A percentile compares a stretch with the other conserved stretches of the same genome.
These are phyloP conservation scores for Eudyptes chrysolophus DNA, from an alignment of 2,113 vertebrate genomes.

Conservation along the genomic window DNA sequence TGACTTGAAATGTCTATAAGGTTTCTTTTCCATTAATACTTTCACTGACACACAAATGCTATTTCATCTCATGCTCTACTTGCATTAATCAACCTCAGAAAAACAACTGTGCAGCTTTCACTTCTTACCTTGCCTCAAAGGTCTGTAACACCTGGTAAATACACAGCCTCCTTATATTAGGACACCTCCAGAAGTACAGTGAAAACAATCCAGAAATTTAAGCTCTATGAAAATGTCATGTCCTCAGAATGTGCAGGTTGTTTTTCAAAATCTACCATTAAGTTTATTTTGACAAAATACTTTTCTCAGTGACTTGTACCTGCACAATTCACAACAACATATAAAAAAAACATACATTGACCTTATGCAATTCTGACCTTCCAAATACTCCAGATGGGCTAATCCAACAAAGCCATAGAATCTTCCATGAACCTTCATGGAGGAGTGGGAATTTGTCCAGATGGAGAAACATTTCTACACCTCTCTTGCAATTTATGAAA, in stretches of 20 bases:
- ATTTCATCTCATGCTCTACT: neutral
- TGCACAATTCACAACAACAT: neutral
- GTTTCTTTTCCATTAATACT: neutral
- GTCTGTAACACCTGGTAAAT: neutral
- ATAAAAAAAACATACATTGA: neutral
- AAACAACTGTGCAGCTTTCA: neutral
- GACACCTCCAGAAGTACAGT: neutral
- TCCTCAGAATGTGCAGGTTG: neutral
- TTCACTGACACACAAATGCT: neutral
- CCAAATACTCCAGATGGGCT: neutral
- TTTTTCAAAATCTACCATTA: neutral
- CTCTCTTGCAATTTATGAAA: neutral
- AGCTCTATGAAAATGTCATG: rapidly evolving
- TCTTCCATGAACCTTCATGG: neutral
- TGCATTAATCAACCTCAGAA: neutral
- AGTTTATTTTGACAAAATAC: neutral
- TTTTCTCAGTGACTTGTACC: neutral
- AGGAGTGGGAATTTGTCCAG: neutral
- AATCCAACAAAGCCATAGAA: neutral
- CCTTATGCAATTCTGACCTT: neutral
- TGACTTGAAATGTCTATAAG: neutral
- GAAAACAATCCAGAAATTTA: neutral
- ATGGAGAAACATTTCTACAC: neutral
- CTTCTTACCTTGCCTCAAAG: neutral
- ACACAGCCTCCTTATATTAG: neutral